Evolutionary conservation across 2,888 invertebrate genomes (phyloP).

Genomic region (Drosophila paramelanica): DNA sequence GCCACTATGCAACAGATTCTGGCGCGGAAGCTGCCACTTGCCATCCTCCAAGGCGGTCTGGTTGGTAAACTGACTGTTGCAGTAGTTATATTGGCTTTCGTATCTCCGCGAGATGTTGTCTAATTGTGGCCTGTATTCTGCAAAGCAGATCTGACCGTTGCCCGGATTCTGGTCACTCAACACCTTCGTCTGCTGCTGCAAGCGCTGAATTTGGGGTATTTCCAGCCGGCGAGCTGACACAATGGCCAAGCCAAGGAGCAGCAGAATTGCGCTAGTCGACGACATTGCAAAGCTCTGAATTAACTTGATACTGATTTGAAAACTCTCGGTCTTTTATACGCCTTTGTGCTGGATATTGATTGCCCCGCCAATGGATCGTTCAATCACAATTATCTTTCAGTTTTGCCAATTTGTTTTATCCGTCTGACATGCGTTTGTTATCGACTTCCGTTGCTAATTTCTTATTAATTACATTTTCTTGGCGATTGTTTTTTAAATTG

Average conservation of each 20-base stretch:
- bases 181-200: constrained; percentile 41
- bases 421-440: constrained; percentile 9
- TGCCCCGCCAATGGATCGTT: constrained; percentile 2
- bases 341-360: neutral
- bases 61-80: neutral
- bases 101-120: constrained; percentile 15
- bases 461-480: constrained; percentile 18
- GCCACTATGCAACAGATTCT: constrained; percentile 5
- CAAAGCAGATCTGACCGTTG: constrained; percentile 30
- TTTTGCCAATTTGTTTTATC: constrained; percentile 3
- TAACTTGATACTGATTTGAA: constrained; percentile 8
- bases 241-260: constrained; percentile 43
- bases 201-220: constrained; percentile 26
- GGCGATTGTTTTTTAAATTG: neutral
- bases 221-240: constrained; percentile 19
- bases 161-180: constrained; percentile 36
- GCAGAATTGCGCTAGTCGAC: constrained; percentile 9
- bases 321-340: constrained; percentile 25
- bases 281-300: constrained; percentile 28
- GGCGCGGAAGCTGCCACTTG: neutral
- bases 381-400: neutral
- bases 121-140: constrained; percentile 33
- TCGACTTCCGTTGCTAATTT: constrained; percentile 2
- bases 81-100: constrained; percentile 28
- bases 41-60: constrained; percentile 6